Evolutionary conservation across 2,888 invertebrate genomes (phyloP).

Genomic region (Brachyptera putata): DNA sequence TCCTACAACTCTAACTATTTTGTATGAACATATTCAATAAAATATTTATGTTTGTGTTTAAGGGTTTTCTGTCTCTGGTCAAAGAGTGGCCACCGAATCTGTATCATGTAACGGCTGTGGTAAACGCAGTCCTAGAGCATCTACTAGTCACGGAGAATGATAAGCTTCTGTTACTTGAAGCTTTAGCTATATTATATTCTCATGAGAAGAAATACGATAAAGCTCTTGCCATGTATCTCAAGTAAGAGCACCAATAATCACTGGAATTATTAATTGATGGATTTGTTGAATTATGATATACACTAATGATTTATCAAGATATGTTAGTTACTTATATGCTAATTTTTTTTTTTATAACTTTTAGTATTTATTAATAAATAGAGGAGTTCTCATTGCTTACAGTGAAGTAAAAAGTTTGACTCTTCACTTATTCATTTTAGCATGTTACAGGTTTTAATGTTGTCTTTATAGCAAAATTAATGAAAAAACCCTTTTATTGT

Average conservation of each 20-base stretch:
- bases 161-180: constrained; percentile 73
- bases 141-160: constrained; percentile 65
- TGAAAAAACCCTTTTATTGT: too few relatives aligned
- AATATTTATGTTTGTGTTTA: constrained; percentile 31
- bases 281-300: not conserved
- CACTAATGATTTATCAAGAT: not conserved
- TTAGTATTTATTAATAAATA: too few relatives aligned
- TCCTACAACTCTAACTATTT: too few relatives aligned
- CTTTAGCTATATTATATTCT: constrained; percentile 84
- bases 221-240: constrained; percentile 85
- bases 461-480: too few relatives aligned
- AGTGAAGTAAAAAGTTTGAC: too few relatives aligned
- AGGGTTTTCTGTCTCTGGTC: constrained; percentile 77
- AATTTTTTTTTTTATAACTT: not conserved
- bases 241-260: constrained; percentile 52
- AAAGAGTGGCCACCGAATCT: constrained; percentile 84
- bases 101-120: constrained; percentile 77
- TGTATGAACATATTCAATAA: too few relatives aligned
- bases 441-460: too few relatives aligned
- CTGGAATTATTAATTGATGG: not conserved
- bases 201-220: constrained; percentile 86
- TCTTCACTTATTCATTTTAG: too few relatives aligned
- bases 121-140: constrained; percentile 81
- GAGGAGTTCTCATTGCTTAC: too few relatives aligned
- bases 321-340: not conserved